phyloP scores from a whole-genome alignment of 2,888 invertebrate genomes.

The Heliconius charithonia region DNA sequence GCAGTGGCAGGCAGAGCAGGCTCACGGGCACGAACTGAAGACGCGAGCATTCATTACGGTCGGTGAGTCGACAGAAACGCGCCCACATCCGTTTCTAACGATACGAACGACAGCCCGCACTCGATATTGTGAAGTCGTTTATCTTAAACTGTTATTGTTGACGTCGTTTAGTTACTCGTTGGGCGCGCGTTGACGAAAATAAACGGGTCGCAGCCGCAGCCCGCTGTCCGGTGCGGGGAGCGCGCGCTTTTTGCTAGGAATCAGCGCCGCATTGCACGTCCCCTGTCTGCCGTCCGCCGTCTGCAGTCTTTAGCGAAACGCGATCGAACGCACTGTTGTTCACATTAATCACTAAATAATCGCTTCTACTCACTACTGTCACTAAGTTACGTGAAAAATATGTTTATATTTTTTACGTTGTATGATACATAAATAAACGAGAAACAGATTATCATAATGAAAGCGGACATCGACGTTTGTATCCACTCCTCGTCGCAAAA shows the following conservation, averaged over 20 bases:
- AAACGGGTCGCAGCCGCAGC: slow-evolving; percentile 9
- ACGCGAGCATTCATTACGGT: slow-evolving; percentile 53
- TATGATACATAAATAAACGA: not conserved
- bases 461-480: not conserved
- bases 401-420: not conserved
- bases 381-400: not conserved
- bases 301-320: slow-evolving; percentile 21
- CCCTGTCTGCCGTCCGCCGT: not conserved
- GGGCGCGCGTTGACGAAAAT: slow-evolving; percentile 36
- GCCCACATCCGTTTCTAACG: slow-evolving; percentile 25
- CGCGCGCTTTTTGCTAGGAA: slow-evolving; percentile 51
- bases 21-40: not conserved
- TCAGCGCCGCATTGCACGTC: slow-evolving; percentile 32
- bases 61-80: slow-evolving; percentile 57
- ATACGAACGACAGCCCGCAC: slow-evolving; percentile 10
- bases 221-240: slow-evolving; percentile 36
- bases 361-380: not conserved
- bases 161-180: slow-evolving; percentile 6
- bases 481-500: no score
- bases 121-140: slow-evolving; percentile 16
- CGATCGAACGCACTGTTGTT: slow-evolving; percentile 15
- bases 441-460: not conserved
- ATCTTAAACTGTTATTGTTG: slow-evolving; percentile 29
- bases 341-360: no score
- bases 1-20: no score